These are phyloP conservation scores for Metacarcinus magister DNA, from an alignment of 2,888 invertebrate genomes.

Conservation along the genomic window DNA sequence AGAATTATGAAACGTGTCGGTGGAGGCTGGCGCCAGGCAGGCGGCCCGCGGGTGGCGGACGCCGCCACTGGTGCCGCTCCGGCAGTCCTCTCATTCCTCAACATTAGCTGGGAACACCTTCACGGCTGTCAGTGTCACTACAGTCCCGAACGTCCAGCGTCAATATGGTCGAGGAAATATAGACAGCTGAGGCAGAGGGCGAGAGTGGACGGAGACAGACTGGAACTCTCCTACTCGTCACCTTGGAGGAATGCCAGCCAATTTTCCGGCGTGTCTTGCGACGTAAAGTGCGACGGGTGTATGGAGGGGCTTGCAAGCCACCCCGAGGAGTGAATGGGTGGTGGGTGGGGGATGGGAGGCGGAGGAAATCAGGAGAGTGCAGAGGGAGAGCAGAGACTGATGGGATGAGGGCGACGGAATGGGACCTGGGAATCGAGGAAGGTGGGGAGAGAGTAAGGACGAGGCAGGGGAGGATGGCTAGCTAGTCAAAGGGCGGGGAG, in stretches of 20 bases:
- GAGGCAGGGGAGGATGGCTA: not conserved
- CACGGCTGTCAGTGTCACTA: slow-evolving; percentile 3
- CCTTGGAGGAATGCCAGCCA: slow-evolving; percentile 46
- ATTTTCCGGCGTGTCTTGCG: slow-evolving; percentile 38
- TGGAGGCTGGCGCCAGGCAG: slow-evolving; percentile 51
- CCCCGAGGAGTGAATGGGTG: not conserved
- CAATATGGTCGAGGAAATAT: not conserved
- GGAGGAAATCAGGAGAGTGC: slow-evolving; percentile 32
- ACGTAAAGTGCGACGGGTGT: slow-evolving; percentile 22
- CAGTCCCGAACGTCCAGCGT: not conserved
- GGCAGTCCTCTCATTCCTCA: not conserved
- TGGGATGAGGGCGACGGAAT: not conserved
- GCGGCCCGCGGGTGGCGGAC: not conserved
- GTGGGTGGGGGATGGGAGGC: not conserved
- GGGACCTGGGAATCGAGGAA: not conserved
- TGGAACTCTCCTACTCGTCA: slow-evolving; percentile 29
- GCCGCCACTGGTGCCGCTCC: not conserved
- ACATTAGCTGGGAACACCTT: not conserved
- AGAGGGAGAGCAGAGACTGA: slow-evolving; percentile 1
- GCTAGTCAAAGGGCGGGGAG: not conserved
- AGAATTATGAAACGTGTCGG: slow-evolving; percentile 39
- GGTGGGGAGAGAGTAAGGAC: not conserved
- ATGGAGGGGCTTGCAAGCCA: not conserved
- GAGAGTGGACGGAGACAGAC: slow-evolving; percentile 1
- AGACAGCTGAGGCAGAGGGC: not conserved